These are phyloP conservation scores for Psilopsiagon aurifrons DNA, from an alignment of 2,113 vertebrate genomes.

Conservation along the genomic window DNA sequence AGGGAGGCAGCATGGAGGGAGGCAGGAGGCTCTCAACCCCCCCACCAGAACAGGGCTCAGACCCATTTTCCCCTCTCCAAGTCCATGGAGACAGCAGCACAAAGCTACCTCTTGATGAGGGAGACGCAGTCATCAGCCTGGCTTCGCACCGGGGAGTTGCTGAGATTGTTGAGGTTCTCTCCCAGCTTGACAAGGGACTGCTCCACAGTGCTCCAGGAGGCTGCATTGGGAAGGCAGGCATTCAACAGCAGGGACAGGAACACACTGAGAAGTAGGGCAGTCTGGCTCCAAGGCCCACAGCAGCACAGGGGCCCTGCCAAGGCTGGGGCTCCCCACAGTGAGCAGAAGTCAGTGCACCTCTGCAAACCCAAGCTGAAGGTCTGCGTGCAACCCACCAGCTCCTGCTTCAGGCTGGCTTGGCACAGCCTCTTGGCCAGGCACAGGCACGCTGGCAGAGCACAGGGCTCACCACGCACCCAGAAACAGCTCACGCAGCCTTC, in stretches of 20 bases:
- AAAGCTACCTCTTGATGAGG: constrained; percentile 87
- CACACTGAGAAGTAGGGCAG: not conserved
- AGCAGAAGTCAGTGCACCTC: not conserved
- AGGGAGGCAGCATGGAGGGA: not conserved
- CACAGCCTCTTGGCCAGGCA: not conserved
- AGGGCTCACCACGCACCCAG: not conserved
- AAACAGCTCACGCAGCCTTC: constrained; percentile 3
- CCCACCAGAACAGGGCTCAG: not conserved
- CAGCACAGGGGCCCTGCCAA: not conserved
- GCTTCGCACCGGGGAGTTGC: constrained; percentile 78
- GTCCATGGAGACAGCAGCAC: accelerated
- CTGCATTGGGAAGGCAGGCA: constrained; percentile 60
- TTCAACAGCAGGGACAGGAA: accelerated
- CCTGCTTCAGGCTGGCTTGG: not conserved
- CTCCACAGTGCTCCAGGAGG: constrained; percentile 89
- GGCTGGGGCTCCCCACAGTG: accelerated
- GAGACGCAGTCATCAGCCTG: constrained; percentile 86
- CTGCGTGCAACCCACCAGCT: not conserved
- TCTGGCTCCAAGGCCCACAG: not conserved
- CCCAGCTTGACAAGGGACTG: constrained; percentile 86
- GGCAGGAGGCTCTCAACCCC: not conserved
- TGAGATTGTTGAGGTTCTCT: constrained; percentile 81
- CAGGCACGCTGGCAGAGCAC: not conserved
- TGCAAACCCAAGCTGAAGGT: not conserved
- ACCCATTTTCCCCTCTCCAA: not conserved